Conservation (phyloP, 2,113 vertebrate species). For the Percopsis transmontana region DNA sequence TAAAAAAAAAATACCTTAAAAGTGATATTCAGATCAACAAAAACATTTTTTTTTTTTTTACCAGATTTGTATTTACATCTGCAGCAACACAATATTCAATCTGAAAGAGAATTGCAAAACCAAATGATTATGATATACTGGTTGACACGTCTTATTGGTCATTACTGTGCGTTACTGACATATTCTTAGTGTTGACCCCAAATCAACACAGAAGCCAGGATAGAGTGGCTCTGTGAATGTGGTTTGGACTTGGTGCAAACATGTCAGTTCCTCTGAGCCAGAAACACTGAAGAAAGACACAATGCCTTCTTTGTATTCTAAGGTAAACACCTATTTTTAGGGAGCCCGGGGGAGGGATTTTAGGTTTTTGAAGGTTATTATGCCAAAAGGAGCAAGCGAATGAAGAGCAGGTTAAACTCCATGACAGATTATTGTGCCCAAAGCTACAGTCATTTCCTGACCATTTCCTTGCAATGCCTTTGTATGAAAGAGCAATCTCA, state of each 20-base stretch:
- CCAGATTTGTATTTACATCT: not conserved
- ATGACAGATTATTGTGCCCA: slow-evolving; percentile 80
- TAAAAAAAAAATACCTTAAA: too few species aligned
- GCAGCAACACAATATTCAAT: not conserved
- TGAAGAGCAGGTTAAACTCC: slow-evolving; percentile 74
- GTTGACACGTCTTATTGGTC: too few species aligned
- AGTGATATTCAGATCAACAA: too few species aligned
- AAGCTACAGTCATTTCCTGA: slow-evolving; percentile 73
- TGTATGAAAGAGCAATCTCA: slow-evolving; percentile 80
- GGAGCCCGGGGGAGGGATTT: slow-evolving; percentile 52
- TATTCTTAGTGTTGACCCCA: slow-evolving; percentile 49
- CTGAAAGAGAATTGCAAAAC: not conserved
- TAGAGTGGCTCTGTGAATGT: slow-evolving; percentile 57
- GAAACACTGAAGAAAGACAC: slow-evolving; percentile 82
- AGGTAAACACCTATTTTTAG: slow-evolving; percentile 77
- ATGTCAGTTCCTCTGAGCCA: slow-evolving; percentile 26
- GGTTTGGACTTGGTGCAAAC: slow-evolving; percentile 49
- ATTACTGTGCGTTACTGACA: too few species aligned
- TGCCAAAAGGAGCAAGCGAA: slow-evolving; percentile 81
- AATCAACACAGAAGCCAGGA: slow-evolving; percentile 64
- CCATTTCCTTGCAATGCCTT: slow-evolving; percentile 59
- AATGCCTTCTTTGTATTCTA: slow-evolving; percentile 66
- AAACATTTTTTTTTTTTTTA: not conserved
- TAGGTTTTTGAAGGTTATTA: slow-evolving; percentile 50
- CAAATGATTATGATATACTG: not conserved